Percentiles rank a stretch among this genome's conserved stretches.
These are phyloP conservation scores for Drosophila ananassae DNA, from an alignment of 1,140 invertebrate species.

Conservation along the genomic window DNA sequence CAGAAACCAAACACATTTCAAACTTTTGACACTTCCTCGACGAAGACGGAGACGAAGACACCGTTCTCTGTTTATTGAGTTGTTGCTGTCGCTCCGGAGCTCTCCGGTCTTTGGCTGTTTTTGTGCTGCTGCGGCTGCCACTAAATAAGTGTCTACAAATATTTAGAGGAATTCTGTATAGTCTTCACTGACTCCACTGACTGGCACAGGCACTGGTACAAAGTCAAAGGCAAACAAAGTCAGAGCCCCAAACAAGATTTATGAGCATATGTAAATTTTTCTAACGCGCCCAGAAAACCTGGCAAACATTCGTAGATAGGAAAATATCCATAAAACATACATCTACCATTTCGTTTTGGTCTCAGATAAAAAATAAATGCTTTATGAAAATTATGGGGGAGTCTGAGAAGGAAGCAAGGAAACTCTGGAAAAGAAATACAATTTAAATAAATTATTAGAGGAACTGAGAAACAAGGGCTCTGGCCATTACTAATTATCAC, in stretches of 20 bases:
- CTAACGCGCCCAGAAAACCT: constrained; percentile 61
- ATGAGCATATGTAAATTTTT: constrained; percentile 79
- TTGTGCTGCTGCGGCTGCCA: constrained; percentile 44
- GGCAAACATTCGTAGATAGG: constrained; percentile 64
- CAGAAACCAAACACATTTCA: constrained; percentile 60
- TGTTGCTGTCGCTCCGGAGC: constrained; percentile 56
- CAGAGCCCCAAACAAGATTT: constrained; percentile 77
- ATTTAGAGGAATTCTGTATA: constrained; percentile 66
- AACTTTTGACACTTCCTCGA: constrained; percentile 78
- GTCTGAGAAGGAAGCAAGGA: constrained; percentile 12
- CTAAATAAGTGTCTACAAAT: constrained; percentile 81
- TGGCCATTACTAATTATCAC: constrained; percentile 40
- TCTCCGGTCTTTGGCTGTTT: constrained; percentile 20
- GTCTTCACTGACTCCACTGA: constrained; percentile 14
- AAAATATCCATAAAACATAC: constrained; percentile 71
- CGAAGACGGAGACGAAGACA: constrained; percentile 28
- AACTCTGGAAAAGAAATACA: constrained; percentile 5
- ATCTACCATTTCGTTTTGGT: constrained; percentile 33
- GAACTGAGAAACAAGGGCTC: not conserved
- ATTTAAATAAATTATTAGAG: constrained; percentile 47
- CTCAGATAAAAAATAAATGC: constrained; percentile 63
- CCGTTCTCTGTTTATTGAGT: constrained; percentile 72
- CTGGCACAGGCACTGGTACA: not conserved
- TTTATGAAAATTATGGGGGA: constrained; percentile 61
- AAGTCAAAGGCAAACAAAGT: constrained; percentile 47